Base-by-base conservation (phyloP, 1,140 invertebrate genomes). In the Tetramorium parvispinum region DNA sequence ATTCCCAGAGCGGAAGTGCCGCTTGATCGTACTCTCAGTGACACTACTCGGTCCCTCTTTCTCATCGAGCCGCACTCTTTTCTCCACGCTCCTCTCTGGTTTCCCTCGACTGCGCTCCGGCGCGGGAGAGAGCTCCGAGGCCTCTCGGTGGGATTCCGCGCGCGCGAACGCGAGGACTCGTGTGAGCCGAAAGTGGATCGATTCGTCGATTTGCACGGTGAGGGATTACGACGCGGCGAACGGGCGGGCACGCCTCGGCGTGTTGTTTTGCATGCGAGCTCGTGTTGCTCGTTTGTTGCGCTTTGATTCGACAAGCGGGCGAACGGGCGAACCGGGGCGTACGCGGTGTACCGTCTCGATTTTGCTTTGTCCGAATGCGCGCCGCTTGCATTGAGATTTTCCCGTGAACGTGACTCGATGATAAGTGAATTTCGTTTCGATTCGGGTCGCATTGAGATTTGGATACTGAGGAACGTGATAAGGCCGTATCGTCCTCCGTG, bases 11-110 rank as follows among this genome's bases (percentile, higher is more conserved):
- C 46, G 85, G 55, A 70, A 86, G 77, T 86, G 78, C 77, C 66
- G 63, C 65, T 86, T 86, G 85, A 86, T 86, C 77, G 85, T 86
- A 86, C 77, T 49, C 85, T 85, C 76, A 81, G 85, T 79, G 61
- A 85, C 79, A 83, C 79, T 59, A 61, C 65, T 49, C 78, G 37
- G 10, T 24, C 13, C 1, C 76, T 40, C 27, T 43, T 37, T n/a
- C 37, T 7, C n/a, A 32, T n/a, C 63, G 32, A 16, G 3, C 7
- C 11, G 10, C 24, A 2, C 8, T 49, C 6, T 27, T 68, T 10
- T 18, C 16, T n/a, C 53, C n/a, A 21, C 37, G 32, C 63, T 63
- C 49, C 27, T 43, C 59, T 27, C 51, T 43, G 49, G 78, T 55
- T 73, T 82, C 65, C 18, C 78, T 73, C 79, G 40, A 49, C 68